Evolutionary conservation across 2,888 invertebrate genomes (phyloP).

Genomic region (Tromatobia lineatoria): DNA sequence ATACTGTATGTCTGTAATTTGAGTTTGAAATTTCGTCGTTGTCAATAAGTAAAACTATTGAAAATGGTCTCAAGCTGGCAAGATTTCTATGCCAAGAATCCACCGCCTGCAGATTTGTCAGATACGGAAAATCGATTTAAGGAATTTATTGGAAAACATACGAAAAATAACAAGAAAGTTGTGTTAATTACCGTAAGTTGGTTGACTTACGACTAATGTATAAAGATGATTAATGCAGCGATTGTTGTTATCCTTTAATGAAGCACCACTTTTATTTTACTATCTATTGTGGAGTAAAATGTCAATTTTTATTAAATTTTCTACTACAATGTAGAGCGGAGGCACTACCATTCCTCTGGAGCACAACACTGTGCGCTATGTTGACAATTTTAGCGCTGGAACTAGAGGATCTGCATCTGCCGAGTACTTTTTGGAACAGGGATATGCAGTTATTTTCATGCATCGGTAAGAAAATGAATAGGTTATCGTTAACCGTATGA

Average conservation of each 20-base stretch:
- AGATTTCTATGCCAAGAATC: conserved; percentile 93
- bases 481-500: background rate
- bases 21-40: background rate
- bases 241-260: conserved; percentile 2
- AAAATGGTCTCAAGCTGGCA: conserved; percentile 90
- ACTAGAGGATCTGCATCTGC: conserved; percentile 97
- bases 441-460: conserved; percentile 97
- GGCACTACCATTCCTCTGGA: conserved; percentile 99
- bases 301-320: conserved; percentile 41
- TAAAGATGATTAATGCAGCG: background rate
- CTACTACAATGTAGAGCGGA: conserved; percentile 90
- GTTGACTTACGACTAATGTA: background rate
- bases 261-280: conserved; percentile 7
- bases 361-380: conserved; percentile 98
- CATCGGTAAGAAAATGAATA: conserved; percentile 86
- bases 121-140: conserved; percentile 90
- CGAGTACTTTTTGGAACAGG: conserved; percentile 96
- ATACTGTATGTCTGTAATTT: background rate
- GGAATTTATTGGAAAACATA: conserved; percentile 91
- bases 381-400: conserved; percentile 99
- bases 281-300: conserved; percentile 24
- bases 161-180: conserved; percentile 89
- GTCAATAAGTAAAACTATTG: background rate
- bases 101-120: conserved; percentile 92
- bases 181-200: conserved; percentile 92